A percentile compares a stretch with the other conserved stretches of the same genome.
These are phyloP conservation scores for Salticus scenicus DNA, from an alignment of 2,888 invertebrate genomes.

Conservation along the genomic window DNA sequence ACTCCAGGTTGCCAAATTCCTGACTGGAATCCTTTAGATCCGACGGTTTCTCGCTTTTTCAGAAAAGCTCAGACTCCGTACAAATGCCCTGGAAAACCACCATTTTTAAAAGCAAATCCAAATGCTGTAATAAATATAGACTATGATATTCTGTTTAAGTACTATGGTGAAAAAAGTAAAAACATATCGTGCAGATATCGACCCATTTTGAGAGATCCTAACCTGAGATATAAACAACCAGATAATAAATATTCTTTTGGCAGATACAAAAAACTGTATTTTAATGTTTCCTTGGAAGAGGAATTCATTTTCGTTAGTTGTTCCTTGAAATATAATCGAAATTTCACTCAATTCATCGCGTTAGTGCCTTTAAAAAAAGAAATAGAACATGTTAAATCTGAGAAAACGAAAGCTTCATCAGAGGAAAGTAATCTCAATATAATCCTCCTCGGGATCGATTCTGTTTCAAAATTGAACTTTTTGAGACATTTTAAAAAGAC, in stretches of 20 bases:
- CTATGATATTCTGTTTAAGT: slow-evolving; percentile 32
- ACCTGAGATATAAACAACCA: neutral
- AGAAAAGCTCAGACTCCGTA: slow-evolving; percentile 15
- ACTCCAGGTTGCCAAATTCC: slow-evolving; percentile 47
- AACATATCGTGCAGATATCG: neutral
- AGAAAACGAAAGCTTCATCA: neutral
- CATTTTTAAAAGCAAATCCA: neutral
- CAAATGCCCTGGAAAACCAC: slow-evolving; percentile 33
- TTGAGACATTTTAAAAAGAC: slow-evolving; percentile 85
- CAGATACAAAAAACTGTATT: neutral
- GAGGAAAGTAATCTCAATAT: slow-evolving; percentile 79
- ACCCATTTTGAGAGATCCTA: slow-evolving; percentile 5
- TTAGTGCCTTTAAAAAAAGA: slow-evolving; percentile 19
- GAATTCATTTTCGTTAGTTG: neutral
- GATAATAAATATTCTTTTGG: slow-evolving; percentile 2
- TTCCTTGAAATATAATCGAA: neutral
- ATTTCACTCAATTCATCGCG: slow-evolving; percentile 13
- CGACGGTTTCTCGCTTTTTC: slow-evolving; percentile 3
- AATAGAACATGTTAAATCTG: slow-evolving; percentile 26
- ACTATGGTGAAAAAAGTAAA: slow-evolving; percentile 21
- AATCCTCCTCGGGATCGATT: slow-evolving; percentile 88
- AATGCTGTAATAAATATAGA: slow-evolving; percentile 28
- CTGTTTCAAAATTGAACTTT: slow-evolving; percentile 87
- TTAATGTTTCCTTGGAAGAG: slow-evolving; percentile 73
- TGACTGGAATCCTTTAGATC: slow-evolving; percentile 45